phyloP scores from a whole-genome alignment of 2,888 invertebrate species.

The Sepioteuthis lessoniana region DNA sequence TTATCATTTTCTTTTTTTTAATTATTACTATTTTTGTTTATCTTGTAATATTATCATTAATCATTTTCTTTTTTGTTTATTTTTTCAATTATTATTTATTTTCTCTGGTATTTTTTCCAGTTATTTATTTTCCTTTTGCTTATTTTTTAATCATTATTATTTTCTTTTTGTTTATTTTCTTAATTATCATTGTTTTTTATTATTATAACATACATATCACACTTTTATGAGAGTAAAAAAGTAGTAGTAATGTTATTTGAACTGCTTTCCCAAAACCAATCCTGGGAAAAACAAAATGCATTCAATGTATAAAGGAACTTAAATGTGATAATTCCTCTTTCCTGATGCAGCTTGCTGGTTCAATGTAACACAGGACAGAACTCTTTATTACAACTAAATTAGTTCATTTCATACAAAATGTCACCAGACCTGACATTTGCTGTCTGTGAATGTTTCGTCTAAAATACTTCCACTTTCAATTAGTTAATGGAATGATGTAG shows the following conservation, averaged over 20 bases:
- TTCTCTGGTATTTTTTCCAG: too few species aligned
- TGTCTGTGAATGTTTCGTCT: neutral
- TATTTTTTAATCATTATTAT: too few species aligned
- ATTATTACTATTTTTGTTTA: too few species aligned
- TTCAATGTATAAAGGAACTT: neutral
- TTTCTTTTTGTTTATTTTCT: too few species aligned
- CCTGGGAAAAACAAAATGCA: conserved; percentile 33
- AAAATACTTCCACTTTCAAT: conserved; percentile 33
- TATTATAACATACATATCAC: too few species aligned
- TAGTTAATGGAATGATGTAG: neutral
- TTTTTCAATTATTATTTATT: too few species aligned
- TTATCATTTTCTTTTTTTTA: too few species aligned
- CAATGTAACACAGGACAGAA: neutral
- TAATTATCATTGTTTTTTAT: too few species aligned
- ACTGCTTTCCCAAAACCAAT: neutral
- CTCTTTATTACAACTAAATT: conserved; percentile 8
- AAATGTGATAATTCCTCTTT: conserved; percentile 38
- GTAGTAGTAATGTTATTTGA: neutral
- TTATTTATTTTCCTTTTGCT: too few species aligned
- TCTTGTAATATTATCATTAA: too few species aligned
- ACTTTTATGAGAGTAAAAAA: too few species aligned
- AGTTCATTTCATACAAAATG: neutral
- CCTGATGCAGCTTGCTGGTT: neutral
- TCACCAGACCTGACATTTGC: conserved; percentile 11
- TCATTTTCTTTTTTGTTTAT: too few species aligned